Evolutionary conservation across 2,113 vertebrate genomes (phyloP).

Genomic region (Alethe castanea): DNA sequence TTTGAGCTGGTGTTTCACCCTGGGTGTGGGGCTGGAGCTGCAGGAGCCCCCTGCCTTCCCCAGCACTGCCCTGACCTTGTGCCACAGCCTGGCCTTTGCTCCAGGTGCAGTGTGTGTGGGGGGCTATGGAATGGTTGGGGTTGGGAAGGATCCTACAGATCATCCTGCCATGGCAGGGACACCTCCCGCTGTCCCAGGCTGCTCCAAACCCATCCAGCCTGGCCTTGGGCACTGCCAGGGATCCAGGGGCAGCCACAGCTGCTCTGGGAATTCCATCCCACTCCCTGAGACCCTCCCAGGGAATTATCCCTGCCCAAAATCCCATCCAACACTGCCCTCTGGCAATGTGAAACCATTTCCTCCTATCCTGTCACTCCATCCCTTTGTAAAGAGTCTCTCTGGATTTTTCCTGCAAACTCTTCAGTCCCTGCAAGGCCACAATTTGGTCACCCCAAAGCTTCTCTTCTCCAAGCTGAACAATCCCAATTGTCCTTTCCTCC

Average conservation of each 20-base stretch:
- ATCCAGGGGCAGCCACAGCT: too few relatives aligned
- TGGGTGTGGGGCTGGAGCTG: neutral
- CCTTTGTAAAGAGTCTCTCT: neutral
- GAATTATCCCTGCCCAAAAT: fast-evolving
- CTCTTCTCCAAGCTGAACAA: fast-evolving
- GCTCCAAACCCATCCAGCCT: neutral
- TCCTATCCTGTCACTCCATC: fast-evolving
- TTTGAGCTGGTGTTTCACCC: neutral
- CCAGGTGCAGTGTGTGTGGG: fast-evolving
- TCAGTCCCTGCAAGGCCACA: neutral
- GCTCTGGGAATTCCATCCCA: too few relatives aligned
- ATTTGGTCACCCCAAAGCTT: fast-evolving
- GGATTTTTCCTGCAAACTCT: too few relatives aligned
- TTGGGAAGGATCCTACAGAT: neutral
- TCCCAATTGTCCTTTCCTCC: fast-evolving
- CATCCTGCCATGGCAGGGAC: neutral
- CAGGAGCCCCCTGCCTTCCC: too few relatives aligned
- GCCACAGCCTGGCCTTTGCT: neutral
- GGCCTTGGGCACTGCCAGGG: neutral
- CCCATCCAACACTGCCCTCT: fast-evolving
- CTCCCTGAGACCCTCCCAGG: neutral
- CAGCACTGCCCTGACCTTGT: neutral
- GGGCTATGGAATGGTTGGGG: neutral
- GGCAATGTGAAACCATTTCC: neutral
- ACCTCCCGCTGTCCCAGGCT: fast-evolving